phyloP scores from a whole-genome alignment of 2,888 invertebrate species.

The Dione juno region DNA sequence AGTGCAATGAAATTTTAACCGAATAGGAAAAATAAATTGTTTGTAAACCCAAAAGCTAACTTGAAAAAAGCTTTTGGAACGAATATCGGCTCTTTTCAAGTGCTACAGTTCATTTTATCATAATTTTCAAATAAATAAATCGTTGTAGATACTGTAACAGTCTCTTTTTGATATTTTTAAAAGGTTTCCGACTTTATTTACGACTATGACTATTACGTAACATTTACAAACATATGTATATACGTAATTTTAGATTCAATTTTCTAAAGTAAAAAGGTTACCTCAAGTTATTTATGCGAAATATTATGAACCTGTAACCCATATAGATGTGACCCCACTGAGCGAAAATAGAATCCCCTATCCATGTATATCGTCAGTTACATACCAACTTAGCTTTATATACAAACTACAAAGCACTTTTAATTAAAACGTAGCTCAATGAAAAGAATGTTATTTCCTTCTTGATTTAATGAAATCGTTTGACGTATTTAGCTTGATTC shows the following conservation, averaged over 20 bases:
- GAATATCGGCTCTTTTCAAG: slow-evolving; percentile 6
- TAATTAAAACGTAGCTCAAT: neutral
- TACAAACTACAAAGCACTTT: neutral
- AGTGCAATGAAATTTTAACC: neutral
- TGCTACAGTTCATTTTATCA: slow-evolving; percentile 8
- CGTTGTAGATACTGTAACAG: neutral
- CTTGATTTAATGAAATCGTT: neutral
- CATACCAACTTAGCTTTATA: too few species aligned
- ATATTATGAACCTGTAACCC: too few species aligned
- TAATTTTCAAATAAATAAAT: neutral
- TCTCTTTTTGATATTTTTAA: slow-evolving; percentile 16
- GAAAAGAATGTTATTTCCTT: neutral
- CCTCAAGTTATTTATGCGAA: too few species aligned
- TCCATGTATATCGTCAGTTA: too few species aligned
- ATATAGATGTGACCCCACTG: too few species aligned
- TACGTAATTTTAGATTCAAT: neutral
- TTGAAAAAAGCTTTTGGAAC: slow-evolving; percentile 10
- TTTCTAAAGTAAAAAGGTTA: too few species aligned
- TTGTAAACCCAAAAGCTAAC: neutral
- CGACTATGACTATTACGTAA: neutral
- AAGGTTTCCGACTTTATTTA: neutral
- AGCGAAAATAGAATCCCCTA: too few species aligned
- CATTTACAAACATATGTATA: neutral
- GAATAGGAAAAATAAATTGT: slow-evolving; percentile 4
- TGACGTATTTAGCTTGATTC: neutral